Percentiles rank a stretch among this genome's conserved stretches.
These are phyloP conservation scores for Lagorchestes hirsutus DNA, from an alignment of 2,797 vertebrate species.

Conservation along the genomic window DNA sequence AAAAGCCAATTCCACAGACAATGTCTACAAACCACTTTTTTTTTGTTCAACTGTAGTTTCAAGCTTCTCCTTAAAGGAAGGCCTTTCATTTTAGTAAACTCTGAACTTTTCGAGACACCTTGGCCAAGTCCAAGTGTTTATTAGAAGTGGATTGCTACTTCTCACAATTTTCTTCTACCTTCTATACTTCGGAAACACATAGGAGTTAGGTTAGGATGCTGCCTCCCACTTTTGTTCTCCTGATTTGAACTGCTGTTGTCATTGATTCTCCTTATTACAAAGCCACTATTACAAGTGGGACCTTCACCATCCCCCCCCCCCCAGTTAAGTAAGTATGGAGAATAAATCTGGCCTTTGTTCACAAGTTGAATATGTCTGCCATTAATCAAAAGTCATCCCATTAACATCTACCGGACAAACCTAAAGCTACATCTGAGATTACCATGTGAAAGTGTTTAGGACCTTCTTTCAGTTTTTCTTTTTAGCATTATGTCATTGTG, in stretches of 20 bases:
- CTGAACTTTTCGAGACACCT: not conserved
- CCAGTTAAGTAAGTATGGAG: slow-evolving; percentile 52
- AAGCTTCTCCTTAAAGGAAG: slow-evolving; percentile 47
- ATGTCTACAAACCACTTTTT: slow-evolving; percentile 5
- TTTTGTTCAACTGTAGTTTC: not conserved
- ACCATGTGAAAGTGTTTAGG: not conserved
- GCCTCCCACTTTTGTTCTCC: not conserved
- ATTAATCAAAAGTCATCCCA: slow-evolving; percentile 61
- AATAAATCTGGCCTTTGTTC: slow-evolving; percentile 61
- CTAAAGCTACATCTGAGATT: not conserved
- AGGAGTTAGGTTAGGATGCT: not conserved
- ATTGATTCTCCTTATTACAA: slow-evolving; percentile 19
- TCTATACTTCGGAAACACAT: not conserved
- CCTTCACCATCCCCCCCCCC: not conserved
- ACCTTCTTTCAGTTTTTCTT: not conserved
- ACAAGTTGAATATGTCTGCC: slow-evolving; percentile 53
- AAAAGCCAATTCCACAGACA: slow-evolving; percentile 44
- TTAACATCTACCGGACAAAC: slow-evolving; percentile 58
- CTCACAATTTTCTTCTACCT: not conserved
- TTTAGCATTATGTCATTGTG: not conserved
- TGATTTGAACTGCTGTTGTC: slow-evolving; percentile 25
- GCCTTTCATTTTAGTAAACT: not conserved
- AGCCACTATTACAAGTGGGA: slow-evolving; percentile 48
- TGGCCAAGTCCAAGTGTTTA: not conserved
- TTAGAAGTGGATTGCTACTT: not conserved